Percentiles rank a stretch among this genome's conserved stretches.
Evolutionary conservation across 92 coral and sea anemone genomes (phyloP).

Genomic region (Parazoanthus swiftii): DNA sequence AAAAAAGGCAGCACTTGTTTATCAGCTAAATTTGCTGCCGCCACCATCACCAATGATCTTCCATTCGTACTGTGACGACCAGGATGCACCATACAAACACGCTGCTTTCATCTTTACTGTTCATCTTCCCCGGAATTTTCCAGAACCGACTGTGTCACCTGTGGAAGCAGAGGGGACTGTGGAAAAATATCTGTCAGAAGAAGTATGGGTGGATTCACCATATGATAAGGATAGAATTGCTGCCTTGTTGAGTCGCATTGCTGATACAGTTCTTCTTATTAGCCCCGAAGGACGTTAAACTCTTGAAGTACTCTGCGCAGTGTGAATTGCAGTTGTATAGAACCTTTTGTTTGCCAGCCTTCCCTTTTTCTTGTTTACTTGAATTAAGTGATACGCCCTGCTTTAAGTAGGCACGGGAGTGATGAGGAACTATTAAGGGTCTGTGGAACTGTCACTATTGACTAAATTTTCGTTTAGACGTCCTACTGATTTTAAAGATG

Average conservation of each 20-base stretch:
- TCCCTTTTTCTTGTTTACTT: too few relatives aligned
- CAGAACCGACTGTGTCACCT: slow-evolving; percentile 49
- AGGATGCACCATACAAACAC: slow-evolving; percentile 78
- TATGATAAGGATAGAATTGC: slow-evolving; percentile 70
- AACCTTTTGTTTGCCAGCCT: too few relatives aligned
- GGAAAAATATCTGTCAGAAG: slow-evolving; percentile 59
- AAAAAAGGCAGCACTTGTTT: slow-evolving; percentile 62
- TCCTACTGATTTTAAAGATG: too few relatives aligned
- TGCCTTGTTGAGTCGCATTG: slow-evolving; percentile 81
- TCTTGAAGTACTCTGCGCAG: slow-evolving; percentile 15
- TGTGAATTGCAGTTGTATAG: neutral
- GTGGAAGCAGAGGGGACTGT: slow-evolving; percentile 74
- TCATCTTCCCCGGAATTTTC: slow-evolving; percentile 58
- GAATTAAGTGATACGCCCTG: too few relatives aligned
- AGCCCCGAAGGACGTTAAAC: slow-evolving; percentile 58
- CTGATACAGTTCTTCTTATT: slow-evolving; percentile 82
- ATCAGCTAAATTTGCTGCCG: slow-evolving; percentile 74
- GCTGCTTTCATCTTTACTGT: slow-evolving; percentile 87
- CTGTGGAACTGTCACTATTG: too few relatives aligned
- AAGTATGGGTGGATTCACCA: slow-evolving; percentile 65
- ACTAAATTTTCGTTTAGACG: too few relatives aligned
- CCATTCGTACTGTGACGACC: slow-evolving; percentile 84
- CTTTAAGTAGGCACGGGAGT: too few relatives aligned
- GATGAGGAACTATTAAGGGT: too few relatives aligned
- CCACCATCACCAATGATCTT: slow-evolving; percentile 78